These are phyloP conservation scores for Caradrina kadenii DNA, from an alignment of 2,888 invertebrate genomes.

Conservation along the genomic window DNA sequence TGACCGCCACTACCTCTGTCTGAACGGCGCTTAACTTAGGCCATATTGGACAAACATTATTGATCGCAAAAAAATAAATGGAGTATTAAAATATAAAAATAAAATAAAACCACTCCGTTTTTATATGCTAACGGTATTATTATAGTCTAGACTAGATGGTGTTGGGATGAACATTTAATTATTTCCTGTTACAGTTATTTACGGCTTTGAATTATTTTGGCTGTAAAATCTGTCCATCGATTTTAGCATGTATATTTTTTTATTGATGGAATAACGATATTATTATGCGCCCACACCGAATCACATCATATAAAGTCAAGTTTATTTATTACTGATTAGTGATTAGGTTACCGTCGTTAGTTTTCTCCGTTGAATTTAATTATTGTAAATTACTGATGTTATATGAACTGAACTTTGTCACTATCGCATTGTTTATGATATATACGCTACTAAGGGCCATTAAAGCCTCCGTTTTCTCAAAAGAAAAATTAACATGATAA, in stretches of 20 bases:
- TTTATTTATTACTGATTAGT: constrained; percentile 24
- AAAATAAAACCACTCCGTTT: constrained; percentile 9
- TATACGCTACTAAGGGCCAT: neutral
- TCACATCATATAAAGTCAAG: constrained; percentile 13
- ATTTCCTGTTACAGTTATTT: constrained; percentile 51
- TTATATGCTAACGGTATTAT: constrained; percentile 44
- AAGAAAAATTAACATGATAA: neutral
- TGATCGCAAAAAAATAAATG: constrained; percentile 8
- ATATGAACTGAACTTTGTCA: neutral
- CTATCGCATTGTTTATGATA: neutral
- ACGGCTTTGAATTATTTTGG: constrained; percentile 22
- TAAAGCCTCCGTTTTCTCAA: neutral
- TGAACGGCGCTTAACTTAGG: neutral
- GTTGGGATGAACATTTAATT: constrained; percentile 37
- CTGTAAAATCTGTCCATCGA: constrained; percentile 23
- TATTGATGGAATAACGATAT: constrained; percentile 34
- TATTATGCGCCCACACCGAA: constrained; percentile 24
- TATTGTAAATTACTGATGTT: neutral
- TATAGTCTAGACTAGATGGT: constrained; percentile 51
- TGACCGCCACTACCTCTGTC: neutral
- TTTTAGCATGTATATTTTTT: constrained; percentile 23
- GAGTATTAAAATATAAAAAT: neutral
- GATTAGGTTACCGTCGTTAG: neutral
- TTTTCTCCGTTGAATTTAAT: constrained; percentile 4
- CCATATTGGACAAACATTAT: constrained; percentile 19